Evolutionary conservation across 2,888 invertebrate genomes (phyloP).

Genomic region (Sthenelais limicola): DNA sequence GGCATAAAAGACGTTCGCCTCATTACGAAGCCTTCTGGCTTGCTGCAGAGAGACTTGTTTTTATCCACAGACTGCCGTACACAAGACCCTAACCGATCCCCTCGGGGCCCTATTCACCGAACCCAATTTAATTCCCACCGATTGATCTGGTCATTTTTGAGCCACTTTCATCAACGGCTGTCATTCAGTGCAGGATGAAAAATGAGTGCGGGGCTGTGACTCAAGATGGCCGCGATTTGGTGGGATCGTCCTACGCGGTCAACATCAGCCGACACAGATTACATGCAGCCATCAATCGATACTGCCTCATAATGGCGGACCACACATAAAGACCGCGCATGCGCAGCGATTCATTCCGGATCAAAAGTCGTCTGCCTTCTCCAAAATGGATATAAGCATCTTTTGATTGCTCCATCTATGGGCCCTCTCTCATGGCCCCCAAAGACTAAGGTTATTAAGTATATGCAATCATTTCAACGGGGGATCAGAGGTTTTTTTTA

Average conservation of each 20-base stretch:
- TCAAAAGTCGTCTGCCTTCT: not conserved
- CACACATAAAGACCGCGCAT: constrained; percentile 24
- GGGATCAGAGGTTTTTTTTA: no score
- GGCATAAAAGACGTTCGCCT: no score
- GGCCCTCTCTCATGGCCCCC: no score
- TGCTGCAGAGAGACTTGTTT: no score
- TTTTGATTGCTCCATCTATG: no score
- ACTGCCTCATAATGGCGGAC: constrained; percentile 28
- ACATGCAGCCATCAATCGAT: constrained; percentile 24
- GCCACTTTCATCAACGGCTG: constrained; percentile 30
- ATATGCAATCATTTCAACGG: no score
- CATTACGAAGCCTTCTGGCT: no score
- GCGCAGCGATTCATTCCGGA: not conserved
- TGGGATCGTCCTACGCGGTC: constrained; percentile 13
- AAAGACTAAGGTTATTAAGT: no score
- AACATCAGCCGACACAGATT: constrained; percentile 15
- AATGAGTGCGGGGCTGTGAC: constrained; percentile 31
- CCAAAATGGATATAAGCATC: no score
- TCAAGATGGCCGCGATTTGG: constrained; percentile 32
- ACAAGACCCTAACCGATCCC: constrained; percentile 4
- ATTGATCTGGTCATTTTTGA: constrained; percentile 30
- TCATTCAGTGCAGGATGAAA: constrained; percentile 30
- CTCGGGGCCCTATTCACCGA: not conserved
- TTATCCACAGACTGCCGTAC: constrained; percentile 1
- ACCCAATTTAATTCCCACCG: constrained; percentile 33